phyloP scores from a whole-genome alignment of 2,888 invertebrate species.

The Trichopria drosophilae region DNA sequence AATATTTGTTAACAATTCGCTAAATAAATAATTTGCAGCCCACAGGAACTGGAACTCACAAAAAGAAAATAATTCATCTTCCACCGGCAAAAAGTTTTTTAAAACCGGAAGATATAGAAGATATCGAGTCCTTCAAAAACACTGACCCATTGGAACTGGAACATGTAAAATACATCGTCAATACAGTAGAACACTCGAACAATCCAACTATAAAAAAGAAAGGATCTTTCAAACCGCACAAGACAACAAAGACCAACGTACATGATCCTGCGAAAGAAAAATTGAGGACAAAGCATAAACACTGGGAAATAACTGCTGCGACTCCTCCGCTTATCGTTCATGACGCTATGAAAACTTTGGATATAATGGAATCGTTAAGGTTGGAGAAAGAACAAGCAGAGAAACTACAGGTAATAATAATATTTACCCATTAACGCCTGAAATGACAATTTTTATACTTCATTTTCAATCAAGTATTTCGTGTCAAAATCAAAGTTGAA shows the following conservation, averaged over 20 bases:
- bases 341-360: slow-evolving; percentile 62
- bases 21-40: slow-evolving; percentile 42
- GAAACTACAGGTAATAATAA: slow-evolving; percentile 49
- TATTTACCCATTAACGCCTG: neutral
- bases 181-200: slow-evolving; percentile 59
- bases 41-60: slow-evolving; percentile 58
- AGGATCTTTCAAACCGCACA: slow-evolving; percentile 63
- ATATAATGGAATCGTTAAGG: slow-evolving; percentile 63
- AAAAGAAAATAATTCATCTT: slow-evolving; percentile 60
- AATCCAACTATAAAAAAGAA: slow-evolving; percentile 38
- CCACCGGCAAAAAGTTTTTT: slow-evolving; percentile 60
- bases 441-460: slow-evolving; percentile 33
- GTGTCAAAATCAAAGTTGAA: too few species aligned
- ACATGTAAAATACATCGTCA: slow-evolving; percentile 63
- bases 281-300: slow-evolving; percentile 57
- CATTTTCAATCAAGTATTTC: too few species aligned
- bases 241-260: slow-evolving; percentile 63
- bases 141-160: slow-evolving; percentile 44
- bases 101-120: slow-evolving; percentile 61
- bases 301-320: slow-evolving; percentile 68
- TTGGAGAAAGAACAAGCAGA: slow-evolving; percentile 62
- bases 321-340: slow-evolving; percentile 65
- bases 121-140: slow-evolving; percentile 52
- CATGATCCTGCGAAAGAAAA: slow-evolving; percentile 64
- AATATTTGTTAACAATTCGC: slow-evolving; percentile 1